Evolutionary conservation across 37 sponge, comb jelly and placozoan species (phyloP).

Genomic region (Bolinopsis microptera): DNA sequence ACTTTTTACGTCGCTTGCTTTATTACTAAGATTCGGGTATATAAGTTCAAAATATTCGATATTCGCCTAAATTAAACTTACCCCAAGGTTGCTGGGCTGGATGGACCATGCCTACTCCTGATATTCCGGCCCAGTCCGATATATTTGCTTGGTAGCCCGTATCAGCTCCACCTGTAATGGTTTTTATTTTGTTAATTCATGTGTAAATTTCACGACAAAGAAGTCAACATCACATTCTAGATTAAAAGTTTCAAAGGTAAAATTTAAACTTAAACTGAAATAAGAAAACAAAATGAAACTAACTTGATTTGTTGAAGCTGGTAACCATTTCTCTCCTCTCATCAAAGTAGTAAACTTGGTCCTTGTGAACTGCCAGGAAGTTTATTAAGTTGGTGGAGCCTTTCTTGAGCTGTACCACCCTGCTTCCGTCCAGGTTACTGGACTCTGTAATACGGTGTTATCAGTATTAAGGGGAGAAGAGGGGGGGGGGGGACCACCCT

Average conservation of each 20-base stretch:
- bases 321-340: background rate
- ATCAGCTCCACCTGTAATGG: background rate
- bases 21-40: too few species aligned
- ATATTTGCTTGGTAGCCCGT: background rate
- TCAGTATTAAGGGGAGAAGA: too few species aligned
- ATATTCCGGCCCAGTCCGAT: background rate
- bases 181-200: background rate
- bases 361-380: background rate
- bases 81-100: conserved; percentile 35
- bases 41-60: too few species aligned
- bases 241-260: too few species aligned
- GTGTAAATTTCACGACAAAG: too few species aligned
- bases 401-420: background rate
- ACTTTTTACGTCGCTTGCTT: too few species aligned
- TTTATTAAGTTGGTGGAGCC: background rate
- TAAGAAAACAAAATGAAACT: too few species aligned
- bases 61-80: too few species aligned
- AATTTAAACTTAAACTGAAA: too few species aligned
- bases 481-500: background rate
- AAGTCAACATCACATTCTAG: too few species aligned
- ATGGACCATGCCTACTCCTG: background rate
- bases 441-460: conserved; percentile 10
- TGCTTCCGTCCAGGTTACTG: conserved; percentile 20
- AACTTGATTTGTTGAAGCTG: conserved; percentile 42
- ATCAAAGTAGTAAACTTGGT: conserved; percentile 25